Evolutionary conservation across 2,888 invertebrate species (phyloP).

Genomic region (Lysandra coridon): DNA sequence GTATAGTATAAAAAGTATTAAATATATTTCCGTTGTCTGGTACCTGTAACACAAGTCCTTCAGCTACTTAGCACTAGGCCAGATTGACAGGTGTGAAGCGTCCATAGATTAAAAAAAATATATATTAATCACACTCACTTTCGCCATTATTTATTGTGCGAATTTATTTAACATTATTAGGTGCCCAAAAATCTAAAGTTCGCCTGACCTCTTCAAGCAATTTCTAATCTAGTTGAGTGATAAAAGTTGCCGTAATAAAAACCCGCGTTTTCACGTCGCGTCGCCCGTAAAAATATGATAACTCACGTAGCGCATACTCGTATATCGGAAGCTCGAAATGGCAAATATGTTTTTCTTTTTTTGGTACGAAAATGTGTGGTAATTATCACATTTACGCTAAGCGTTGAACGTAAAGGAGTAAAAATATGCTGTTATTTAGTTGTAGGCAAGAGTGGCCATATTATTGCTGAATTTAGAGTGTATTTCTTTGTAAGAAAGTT

Average conservation of each 20-base stretch:
- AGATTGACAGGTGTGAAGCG: too few relatives aligned
- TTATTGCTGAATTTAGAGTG: too few relatives aligned
- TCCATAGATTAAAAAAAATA: too few relatives aligned
- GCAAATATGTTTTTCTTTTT: background rate
- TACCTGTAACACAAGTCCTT: too few relatives aligned
- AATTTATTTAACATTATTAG: background rate
- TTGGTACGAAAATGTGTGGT: background rate
- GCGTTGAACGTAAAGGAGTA: background rate
- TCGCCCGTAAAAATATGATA: slow-evolving; percentile 78
- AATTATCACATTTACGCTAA: slow-evolving; percentile 12
- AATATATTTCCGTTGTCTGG: too few relatives aligned
- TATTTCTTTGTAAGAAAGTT: too few relatives aligned
- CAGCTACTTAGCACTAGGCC: too few relatives aligned
- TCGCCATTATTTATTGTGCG: background rate
- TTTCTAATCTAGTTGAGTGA: slow-evolving; percentile 74
- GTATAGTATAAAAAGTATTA: too few relatives aligned
- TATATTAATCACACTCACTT: background rate
- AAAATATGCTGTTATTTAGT: background rate
- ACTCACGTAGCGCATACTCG: slow-evolving; percentile 63
- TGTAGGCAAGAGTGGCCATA: background rate
- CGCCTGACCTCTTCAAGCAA: slow-evolving; percentile 45
- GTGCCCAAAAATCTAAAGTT: slow-evolving; percentile 37
- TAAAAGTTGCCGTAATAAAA: slow-evolving; percentile 75
- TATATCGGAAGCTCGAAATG: slow-evolving; percentile 42
- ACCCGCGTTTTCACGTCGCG: slow-evolving; percentile 67